Percentiles rank a stretch among this genome's conserved stretches.
Conservation (phyloP, 2,888 invertebrate genomes). For the Criorhina ranunculi region DNA sequence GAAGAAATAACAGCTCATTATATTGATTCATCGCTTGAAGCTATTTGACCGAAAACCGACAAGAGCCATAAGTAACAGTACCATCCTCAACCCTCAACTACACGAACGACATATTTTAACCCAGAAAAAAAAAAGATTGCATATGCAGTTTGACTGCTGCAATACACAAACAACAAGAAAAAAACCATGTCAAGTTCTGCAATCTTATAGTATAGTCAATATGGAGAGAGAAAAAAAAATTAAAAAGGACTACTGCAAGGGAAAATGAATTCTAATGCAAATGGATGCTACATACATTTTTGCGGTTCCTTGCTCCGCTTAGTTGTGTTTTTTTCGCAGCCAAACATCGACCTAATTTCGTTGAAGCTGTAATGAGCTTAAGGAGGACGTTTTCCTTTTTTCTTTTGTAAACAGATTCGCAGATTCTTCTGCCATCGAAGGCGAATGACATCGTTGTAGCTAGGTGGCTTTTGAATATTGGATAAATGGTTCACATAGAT, state of each 20-base stretch:
- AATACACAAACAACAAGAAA: constrained; percentile 40
- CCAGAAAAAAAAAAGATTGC: constrained; percentile 59
- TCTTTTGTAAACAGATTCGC: constrained; percentile 1
- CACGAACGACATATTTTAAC: constrained; percentile 68
- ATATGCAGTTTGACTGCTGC: constrained; percentile 66
- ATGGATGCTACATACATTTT: constrained; percentile 55
- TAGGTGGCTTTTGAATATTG: constrained; percentile 31
- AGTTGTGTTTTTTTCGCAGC: constrained; percentile 8
- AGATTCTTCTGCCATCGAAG: constrained; percentile 6
- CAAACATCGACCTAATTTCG: constrained; percentile 64
- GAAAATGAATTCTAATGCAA: constrained; percentile 67
- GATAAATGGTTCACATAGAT: constrained; percentile 44
- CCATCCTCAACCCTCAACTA: constrained; percentile 41
- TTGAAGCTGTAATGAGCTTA: constrained; percentile 54
- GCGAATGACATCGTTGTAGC: constrained; percentile 1
- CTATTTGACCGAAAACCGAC: constrained; percentile 74
- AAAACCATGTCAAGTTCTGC: constrained; percentile 67
- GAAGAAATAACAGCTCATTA: constrained; percentile 67
- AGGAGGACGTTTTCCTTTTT: constrained; percentile 27
- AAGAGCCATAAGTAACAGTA: constrained; percentile 66
- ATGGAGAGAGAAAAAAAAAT: neutral
- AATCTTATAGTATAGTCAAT: constrained; percentile 61
- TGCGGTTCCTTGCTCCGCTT: constrained; percentile 37
- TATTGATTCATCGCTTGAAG: constrained; percentile 73
- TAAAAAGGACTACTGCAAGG: constrained; percentile 39